These are phyloP conservation scores for Pseudorectes ferrugineus DNA, from an alignment of 2,113 vertebrate species.

Conservation along the genomic window DNA sequence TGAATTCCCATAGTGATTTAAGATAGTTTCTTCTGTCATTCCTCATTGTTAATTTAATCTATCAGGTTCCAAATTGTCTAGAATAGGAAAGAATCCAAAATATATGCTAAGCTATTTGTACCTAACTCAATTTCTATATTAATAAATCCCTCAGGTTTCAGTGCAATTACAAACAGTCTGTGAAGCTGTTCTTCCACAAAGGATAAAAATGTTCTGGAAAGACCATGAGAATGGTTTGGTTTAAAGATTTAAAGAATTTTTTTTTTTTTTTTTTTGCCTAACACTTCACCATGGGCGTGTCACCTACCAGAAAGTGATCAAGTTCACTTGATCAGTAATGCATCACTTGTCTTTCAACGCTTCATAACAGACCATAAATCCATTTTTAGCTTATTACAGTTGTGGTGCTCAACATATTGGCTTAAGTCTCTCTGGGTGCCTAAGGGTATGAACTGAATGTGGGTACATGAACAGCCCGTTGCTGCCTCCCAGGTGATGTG, in stretches of 20 bases:
- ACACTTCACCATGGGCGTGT: background rate
- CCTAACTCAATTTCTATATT: background rate
- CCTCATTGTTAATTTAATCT: constrained; percentile 1
- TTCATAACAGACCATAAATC: background rate
- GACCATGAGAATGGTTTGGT: background rate
- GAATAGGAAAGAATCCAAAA: background rate
- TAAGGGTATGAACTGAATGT: background rate
- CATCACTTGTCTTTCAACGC: background rate
- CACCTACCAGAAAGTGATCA: background rate
- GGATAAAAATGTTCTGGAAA: background rate
- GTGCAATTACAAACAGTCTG: background rate
- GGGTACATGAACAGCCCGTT: background rate
- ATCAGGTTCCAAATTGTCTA: constrained; percentile 15
- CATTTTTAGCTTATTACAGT: background rate
- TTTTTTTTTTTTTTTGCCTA: background rate
- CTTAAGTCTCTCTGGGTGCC: background rate
- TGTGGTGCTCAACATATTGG: background rate
- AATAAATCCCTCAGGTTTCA: background rate
- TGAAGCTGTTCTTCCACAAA: background rate
- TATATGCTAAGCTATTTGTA: background rate
- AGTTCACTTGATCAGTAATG: background rate
- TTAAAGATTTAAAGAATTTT: background rate
- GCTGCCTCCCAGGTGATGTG: background rate
- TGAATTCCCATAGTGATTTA: background rate
- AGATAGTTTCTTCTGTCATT: background rate